phyloP scores from a whole-genome alignment of 2,888 invertebrate genomes.

The Agonopterix subpropinquella region DNA sequence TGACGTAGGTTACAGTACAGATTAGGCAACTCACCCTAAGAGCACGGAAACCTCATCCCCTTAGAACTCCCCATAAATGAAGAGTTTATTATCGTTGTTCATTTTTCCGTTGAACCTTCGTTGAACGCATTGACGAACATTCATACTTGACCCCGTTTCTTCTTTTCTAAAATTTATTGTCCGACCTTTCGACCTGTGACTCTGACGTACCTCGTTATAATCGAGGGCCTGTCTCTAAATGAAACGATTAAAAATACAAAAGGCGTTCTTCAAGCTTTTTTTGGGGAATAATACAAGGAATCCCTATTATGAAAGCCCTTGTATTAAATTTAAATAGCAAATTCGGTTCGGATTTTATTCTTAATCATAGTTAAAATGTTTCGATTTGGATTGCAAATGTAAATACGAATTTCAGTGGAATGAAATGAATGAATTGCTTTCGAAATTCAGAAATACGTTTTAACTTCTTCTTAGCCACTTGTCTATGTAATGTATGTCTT shows the following conservation, averaged over 20 bases:
- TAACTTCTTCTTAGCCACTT: too few species aligned
- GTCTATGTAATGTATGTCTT: too few species aligned
- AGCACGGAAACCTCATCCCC: too few species aligned
- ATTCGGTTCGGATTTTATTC: not conserved
- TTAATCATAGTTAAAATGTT: too few species aligned
- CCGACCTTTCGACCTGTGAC: not conserved
- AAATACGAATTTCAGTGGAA: too few species aligned
- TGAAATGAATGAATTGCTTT: too few species aligned
- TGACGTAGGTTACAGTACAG: too few species aligned
- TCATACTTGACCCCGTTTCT: not conserved
- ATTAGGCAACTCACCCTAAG: too few species aligned
- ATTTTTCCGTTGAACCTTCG: not conserved
- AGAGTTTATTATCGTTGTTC: too few species aligned
- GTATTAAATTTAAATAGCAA: slow-evolving; percentile 6
- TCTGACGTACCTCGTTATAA: slow-evolving; percentile 2
- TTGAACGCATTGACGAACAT: not conserved
- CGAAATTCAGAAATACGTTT: too few species aligned
- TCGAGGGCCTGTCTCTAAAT: slow-evolving; percentile 5
- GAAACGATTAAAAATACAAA: slow-evolving; percentile 8
- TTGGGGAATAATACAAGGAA: not conserved
- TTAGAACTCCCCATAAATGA: too few species aligned
- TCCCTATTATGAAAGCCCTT: slow-evolving; percentile 1
- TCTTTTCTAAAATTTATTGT: not conserved
- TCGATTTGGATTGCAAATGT: too few species aligned
- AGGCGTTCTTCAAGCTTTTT: slow-evolving; percentile 4